Conservation (phyloP, 1,140 invertebrate species). For the Mactra quadrangularis region DNA sequence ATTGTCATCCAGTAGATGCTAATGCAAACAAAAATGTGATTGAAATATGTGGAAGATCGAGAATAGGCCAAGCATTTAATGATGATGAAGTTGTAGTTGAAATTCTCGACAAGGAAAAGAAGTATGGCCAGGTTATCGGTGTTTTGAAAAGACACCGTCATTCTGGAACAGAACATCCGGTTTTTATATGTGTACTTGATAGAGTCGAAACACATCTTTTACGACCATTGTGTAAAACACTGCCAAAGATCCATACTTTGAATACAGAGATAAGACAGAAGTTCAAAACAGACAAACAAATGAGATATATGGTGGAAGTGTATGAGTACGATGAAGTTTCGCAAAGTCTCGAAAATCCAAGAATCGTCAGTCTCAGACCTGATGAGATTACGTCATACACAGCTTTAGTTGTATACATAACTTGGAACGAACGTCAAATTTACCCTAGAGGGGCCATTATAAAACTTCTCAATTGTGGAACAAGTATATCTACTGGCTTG, state of each 20-base stretch:
- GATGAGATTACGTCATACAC: conserved; percentile 23
- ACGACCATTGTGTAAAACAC: conserved; percentile 75
- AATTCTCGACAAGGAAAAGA: conserved; percentile 62
- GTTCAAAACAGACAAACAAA: conserved; percentile 14
- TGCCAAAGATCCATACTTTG: conserved; percentile 76
- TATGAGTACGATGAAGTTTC: conserved; percentile 41
- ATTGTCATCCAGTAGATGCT: conserved; percentile 62
- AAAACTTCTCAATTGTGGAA: conserved; percentile 34
- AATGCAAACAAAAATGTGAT: conserved; percentile 61
- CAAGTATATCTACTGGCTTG: too few species aligned
- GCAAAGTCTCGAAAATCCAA: conserved; percentile 4
- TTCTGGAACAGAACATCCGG: conserved; percentile 64
- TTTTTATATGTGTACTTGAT: conserved; percentile 76
- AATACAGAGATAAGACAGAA: conserved; percentile 51
- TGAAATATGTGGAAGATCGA: conserved; percentile 73
- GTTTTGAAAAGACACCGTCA: conserved; percentile 63
- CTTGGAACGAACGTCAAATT: conserved; percentile 42
- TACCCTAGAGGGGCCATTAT: conserved; percentile 54
- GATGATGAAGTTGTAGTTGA: conserved; percentile 79
- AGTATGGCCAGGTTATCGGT: conserved; percentile 72
- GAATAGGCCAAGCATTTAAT: conserved; percentile 74
- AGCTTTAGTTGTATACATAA: conserved; percentile 40
- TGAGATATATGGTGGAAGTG: conserved; percentile 39
- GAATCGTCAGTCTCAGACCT: conserved; percentile 24
- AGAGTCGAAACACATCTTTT: conserved; percentile 69